Conservation (phyloP, 2,797 vertebrate species). For the Clarias fuscus region DNA sequence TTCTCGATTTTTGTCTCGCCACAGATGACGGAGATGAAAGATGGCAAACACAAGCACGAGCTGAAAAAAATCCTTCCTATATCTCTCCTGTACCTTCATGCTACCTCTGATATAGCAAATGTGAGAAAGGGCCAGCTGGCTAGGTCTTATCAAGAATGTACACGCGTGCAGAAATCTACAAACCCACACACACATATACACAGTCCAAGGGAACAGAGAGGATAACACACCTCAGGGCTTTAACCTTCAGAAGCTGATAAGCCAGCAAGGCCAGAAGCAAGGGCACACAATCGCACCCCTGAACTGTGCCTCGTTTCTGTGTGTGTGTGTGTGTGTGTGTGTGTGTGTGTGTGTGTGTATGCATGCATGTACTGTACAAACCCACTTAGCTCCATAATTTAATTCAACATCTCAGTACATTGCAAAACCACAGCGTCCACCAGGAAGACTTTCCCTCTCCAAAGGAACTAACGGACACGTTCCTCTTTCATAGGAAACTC, state of each 20-base stretch:
- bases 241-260: slow-evolving; percentile 59
- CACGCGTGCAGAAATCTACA: slow-evolving; percentile 17
- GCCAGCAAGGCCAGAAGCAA: slow-evolving; percentile 56
- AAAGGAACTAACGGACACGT: slow-evolving; percentile 28
- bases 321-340: background rate
- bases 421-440: background rate
- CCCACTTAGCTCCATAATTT: background rate
- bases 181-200: slow-evolving; percentile 33
- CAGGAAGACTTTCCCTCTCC: background rate
- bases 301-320: slow-evolving; percentile 5
- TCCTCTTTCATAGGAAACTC: slow-evolving; percentile 35
- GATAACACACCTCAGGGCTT: slow-evolving; percentile 47
- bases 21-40: slow-evolving; percentile 13
- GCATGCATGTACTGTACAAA: background rate
- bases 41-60: background rate
- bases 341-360: background rate
- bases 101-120: slow-evolving; percentile 29
- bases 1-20: background rate
- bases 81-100: background rate
- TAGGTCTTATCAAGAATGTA: slow-evolving; percentile 46
- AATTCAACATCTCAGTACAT: background rate
- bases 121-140: slow-evolving; percentile 49
- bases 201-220: slow-evolving; percentile 36
- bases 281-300: slow-evolving; percentile 48
- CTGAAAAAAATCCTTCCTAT: background rate